Evolutionary conservation across 2,888 invertebrate genomes (phyloP), one percentile per base, ranked within the genome.

Genomic region (Nephrotoma appendiculata): DNA sequence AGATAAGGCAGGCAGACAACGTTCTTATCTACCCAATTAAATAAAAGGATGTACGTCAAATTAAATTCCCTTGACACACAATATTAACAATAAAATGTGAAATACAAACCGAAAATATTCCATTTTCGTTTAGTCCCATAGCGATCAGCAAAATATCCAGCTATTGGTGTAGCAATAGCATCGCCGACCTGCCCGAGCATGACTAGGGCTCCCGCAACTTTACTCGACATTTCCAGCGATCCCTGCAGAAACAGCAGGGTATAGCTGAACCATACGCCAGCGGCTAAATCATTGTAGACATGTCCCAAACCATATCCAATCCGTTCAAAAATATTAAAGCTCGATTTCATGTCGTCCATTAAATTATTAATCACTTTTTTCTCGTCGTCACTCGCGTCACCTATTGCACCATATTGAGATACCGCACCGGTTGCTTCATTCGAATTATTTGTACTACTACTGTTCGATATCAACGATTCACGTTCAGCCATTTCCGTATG

Each of bases 181-280:
- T 98, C 98, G 86, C 96, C 95, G 2, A 98, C 92, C 87, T 89
- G 91, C 93, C 94, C 94, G 89, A 97, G 93, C 88, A 98, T 93
- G 88, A 98, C 92, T 89, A 97, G 92, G 15, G 94, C 92, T 12
- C 94, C 94, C 86, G 94, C 93, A 12, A 93, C 92, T 15, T 92
- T 92, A 12, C 94, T 92, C 87, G 92, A 92, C 92, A 94, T 93
- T 88, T 92, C 90, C 85, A 94, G 90, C 41, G 94, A 93, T 12
- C 93, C 93, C 92, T 94, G 94, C 88, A 97, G 95, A 92, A 95
- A 98, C 87, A 98, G 94, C 90, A 98, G 93, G 89, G 97, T 94
- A 91, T 98, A 98, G 0, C 97, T 96, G 92, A 98, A 98, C 98
- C 98, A 98, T 95, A 98, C 96, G 7, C 97, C 96, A 0, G 98